These are phyloP conservation scores for Halictus rubicundus DNA, from an alignment of 1,140 invertebrate genomes.

Conservation along the genomic window DNA sequence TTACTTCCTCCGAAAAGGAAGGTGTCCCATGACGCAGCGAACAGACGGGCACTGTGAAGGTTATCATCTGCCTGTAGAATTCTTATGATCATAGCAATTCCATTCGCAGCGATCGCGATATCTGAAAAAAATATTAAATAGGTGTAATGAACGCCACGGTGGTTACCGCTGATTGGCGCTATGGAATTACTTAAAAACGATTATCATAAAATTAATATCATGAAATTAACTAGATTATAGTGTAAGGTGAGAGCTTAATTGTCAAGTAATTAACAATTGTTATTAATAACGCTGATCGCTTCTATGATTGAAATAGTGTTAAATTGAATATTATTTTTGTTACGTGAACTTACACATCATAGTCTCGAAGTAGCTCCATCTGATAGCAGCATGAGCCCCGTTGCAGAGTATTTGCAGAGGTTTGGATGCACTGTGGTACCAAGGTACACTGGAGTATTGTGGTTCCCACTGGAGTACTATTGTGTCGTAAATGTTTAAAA, in stretches of 20 bases:
- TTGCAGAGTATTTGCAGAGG: constrained; percentile 84
- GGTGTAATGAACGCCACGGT: no score
- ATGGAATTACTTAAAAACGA: no score
- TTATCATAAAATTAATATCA: no score
- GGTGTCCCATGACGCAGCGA: constrained; percentile 89
- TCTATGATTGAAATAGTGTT: no score
- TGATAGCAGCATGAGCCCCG: constrained; percentile 83
- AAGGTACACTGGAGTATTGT: constrained; percentile 85
- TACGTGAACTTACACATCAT: constrained; percentile 84
- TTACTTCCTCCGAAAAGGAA: constrained; percentile 86
- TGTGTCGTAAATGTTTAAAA: constrained; percentile 89
- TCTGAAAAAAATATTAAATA: constrained; percentile 79
- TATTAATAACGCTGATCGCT: no score
- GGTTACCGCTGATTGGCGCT: no score
- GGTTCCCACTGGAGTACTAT: constrained; percentile 88
- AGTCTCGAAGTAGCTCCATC: constrained; percentile 87
- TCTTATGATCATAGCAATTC: constrained; percentile 85
- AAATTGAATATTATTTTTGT: neutral
- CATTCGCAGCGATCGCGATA: constrained; percentile 85
- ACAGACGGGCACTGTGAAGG: constrained; percentile 82
- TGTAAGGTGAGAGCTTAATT: no score
- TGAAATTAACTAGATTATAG: no score
- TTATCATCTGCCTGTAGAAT: constrained; percentile 78
- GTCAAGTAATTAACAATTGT: no score
- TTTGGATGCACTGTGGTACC: constrained; percentile 85